A percentile compares a stretch with the other conserved stretches of the same genome.
Evolutionary conservation across 2,113 vertebrate genomes (phyloP).

Genomic region (Ageneiosus marmoratus): DNA sequence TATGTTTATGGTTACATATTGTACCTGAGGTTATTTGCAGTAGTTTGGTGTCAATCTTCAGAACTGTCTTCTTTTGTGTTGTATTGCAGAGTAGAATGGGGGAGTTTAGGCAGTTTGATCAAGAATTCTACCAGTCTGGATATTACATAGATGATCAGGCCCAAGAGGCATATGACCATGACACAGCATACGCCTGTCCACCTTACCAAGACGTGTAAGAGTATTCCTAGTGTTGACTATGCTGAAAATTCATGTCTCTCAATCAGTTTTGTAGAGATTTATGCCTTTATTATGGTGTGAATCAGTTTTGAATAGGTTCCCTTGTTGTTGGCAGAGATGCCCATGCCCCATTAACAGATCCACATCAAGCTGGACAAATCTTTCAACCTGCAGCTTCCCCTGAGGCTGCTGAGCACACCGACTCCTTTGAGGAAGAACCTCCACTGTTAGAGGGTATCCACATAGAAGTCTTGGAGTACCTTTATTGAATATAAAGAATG

Average conservation of each 20-base stretch:
- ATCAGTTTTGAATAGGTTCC: not conserved
- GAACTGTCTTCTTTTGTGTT: not conserved
- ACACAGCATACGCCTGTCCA: slow-evolving; percentile 36
- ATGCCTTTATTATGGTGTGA: not conserved
- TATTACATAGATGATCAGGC: slow-evolving; percentile 78
- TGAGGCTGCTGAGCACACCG: slow-evolving; percentile 56
- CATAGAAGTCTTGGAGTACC: not conserved
- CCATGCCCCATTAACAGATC: slow-evolving; percentile 39
- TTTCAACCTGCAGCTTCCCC: slow-evolving; percentile 66
- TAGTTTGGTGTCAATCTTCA: not conserved
- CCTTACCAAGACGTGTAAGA: slow-evolving; percentile 57
- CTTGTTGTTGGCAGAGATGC: slow-evolving; percentile 33
- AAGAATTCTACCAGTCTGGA: slow-evolving; percentile 85
- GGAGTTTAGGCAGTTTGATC: slow-evolving; percentile 74
- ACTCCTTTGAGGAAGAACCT: slow-evolving; percentile 79
- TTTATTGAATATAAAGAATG: not conserved
- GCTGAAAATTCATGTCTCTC: not conserved
- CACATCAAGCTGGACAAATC: slow-evolving; percentile 67
- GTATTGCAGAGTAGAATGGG: slow-evolving; percentile 73
- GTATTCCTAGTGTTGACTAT: not conserved
- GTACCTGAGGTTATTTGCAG: not conserved
- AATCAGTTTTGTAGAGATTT: not conserved
- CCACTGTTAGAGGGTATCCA: slow-evolving; percentile 81
- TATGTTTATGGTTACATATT: not conserved
- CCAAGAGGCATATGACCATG: slow-evolving; percentile 57